These are phyloP conservation scores for Oreortyx pictus DNA, from an alignment of 2,797 vertebrate genomes.

Conservation along the genomic window DNA sequence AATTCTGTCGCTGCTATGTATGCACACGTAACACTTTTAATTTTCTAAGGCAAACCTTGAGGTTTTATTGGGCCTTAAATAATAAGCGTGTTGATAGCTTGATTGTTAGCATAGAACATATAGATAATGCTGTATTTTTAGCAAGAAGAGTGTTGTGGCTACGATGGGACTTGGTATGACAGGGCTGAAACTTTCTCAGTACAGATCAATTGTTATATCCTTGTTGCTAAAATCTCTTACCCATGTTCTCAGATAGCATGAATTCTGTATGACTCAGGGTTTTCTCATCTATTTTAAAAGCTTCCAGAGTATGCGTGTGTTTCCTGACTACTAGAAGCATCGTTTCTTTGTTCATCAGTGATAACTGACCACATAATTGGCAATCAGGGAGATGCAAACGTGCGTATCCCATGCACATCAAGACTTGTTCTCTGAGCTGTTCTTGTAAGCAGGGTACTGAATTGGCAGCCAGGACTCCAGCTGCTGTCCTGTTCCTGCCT, in stretches of 20 bases:
- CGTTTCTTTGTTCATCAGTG: neutral
- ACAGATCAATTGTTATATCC: slow-evolving; percentile 3
- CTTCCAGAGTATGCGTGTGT: neutral
- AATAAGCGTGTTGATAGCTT: slow-evolving; percentile 25
- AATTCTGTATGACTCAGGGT: neutral
- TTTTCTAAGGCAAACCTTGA: slow-evolving; percentile 14
- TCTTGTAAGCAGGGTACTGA: neutral
- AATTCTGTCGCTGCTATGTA: neutral
- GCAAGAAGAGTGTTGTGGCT: neutral
- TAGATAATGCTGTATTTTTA: neutral
- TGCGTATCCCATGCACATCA: too few relatives aligned
- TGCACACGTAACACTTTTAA: neutral
- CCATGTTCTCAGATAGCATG: neutral
- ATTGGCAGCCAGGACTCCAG: neutral
- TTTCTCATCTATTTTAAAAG: neutral
- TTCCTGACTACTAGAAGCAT: neutral
- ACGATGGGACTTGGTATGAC: neutral
- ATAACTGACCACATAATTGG: neutral
- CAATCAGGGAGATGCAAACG: neutral
- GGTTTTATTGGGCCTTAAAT: slow-evolving; percentile 12
- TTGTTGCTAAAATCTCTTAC: neutral
- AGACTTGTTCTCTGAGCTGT: neutral
- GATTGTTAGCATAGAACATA: slow-evolving; percentile 22
- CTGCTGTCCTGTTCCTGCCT: neutral
- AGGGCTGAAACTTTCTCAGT: slow-evolving; percentile 14